Evolutionary conservation across 23 tunicate genomes (phyloP), one percentile per base, ranked within the genome.

Genomic region (Trididemnum miniatum): DNA sequence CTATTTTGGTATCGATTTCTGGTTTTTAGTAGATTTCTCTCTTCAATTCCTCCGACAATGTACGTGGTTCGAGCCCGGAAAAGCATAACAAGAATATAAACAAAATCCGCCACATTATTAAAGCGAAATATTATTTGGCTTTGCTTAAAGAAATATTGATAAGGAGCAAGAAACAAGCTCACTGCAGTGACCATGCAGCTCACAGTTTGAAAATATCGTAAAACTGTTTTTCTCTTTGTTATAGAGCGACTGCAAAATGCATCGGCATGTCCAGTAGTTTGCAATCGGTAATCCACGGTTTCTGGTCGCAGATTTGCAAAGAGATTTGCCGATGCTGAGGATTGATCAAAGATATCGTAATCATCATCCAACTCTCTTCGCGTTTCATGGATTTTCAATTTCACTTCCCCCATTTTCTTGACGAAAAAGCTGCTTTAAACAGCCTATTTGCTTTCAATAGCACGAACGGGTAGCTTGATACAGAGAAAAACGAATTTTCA

Each of bases 21-120:
- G 34, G 81, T 50, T 71, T 87, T 92, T 62, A 83, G 49, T 22
- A 92, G 66, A 78, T 87, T 92, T 62, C 86, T 51, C 76, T 92
- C 97, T 72, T 87, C 92, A 35, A 92, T 87, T 0, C 97, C 97
- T 51, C 87, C 92, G 30, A 83, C 79, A 80, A 87, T 83, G 59
- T 92, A 86, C 0, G 85, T 86, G 12, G 97, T 92, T 57, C 97
- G 63, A n/a, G 92, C 78, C 44, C 91, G 88, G 23, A 92, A 78
- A 26, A 87, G 64, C 91, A 92, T 87, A 35, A 87, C 66, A 52
- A 66, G 76, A 24, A 71, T 34, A 52, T 86, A 92, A 25, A 92
- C 23, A 26, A 92, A 37, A 62, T 92, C 97, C 7, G 89, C 87
- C 2, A 80, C 83, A 15, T 69, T 38, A 26, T 37, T 76, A 30